Conservation (phyloP, 2,113 vertebrate genomes). For the Drymodes brunneopygia region DNA sequence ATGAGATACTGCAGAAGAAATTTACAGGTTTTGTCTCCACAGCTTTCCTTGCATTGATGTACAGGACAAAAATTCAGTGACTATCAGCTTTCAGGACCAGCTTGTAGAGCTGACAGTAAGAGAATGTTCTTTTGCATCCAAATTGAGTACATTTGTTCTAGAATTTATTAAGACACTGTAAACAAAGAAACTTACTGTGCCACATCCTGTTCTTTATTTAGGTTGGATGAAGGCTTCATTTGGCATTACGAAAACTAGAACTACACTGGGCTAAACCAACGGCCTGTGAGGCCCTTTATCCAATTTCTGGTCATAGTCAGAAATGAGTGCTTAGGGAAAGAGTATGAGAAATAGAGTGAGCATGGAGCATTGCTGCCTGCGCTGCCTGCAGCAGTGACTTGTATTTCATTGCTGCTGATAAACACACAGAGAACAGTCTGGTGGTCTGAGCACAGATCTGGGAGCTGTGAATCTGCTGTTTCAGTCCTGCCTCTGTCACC, state of each 20-base stretch:
- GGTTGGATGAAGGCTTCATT: neutral
- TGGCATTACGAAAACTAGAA: neutral
- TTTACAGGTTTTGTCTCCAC: neutral
- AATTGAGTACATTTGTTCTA: slow-evolving; percentile 34
- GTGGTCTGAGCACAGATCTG: neutral
- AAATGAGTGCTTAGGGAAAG: neutral
- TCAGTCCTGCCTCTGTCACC: slow-evolving; percentile 38
- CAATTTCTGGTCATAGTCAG: neutral
- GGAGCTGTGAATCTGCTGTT: neutral
- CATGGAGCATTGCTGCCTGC: neutral
- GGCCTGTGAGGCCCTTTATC: neutral
- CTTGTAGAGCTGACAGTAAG: slow-evolving; percentile 1
- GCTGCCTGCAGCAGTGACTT: neutral
- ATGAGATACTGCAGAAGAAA: neutral
- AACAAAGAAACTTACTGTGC: slow-evolving; percentile 31
- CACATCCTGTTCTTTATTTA: slow-evolving; percentile 40
- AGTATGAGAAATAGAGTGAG: neutral
- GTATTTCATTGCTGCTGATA: neutral
- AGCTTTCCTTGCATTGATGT: neutral
- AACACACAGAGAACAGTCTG: neutral
- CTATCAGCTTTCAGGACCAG: neutral
- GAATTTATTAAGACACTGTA: neutral
- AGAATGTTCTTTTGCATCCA: slow-evolving; percentile 30
- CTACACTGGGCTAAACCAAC: neutral
- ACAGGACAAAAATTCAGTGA: neutral